Percentiles rank a stretch among this genome's conserved stretches.
These are phyloP conservation scores for Drosophila malerkotliana DNA, from an alignment of 1,140 invertebrate species.

Conservation along the genomic window DNA sequence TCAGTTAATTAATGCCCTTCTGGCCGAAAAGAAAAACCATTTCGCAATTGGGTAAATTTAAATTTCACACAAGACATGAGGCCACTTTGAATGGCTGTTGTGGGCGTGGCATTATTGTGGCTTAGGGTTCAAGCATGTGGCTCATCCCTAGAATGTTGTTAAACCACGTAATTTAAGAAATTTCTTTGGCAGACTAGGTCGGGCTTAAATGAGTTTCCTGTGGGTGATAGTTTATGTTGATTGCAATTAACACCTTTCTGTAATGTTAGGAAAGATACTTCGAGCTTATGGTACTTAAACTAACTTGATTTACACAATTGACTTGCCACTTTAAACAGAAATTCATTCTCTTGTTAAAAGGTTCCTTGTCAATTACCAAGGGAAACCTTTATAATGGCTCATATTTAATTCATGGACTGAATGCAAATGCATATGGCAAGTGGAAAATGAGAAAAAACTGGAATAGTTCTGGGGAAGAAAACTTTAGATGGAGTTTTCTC, in stretches of 20 bases:
- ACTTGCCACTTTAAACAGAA: not conserved
- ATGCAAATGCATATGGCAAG: constrained; percentile 7
- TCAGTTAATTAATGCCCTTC: constrained; percentile 69
- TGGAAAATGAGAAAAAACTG: not conserved
- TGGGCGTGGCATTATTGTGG: constrained; percentile 38
- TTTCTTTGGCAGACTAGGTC: not conserved
- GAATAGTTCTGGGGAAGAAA: not conserved
- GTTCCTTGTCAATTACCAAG: not conserved
- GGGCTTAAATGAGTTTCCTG: not conserved
- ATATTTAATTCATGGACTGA: constrained; percentile 44
- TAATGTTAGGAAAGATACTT: not conserved
- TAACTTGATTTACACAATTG: constrained; percentile 1
- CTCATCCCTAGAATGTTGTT: not conserved
- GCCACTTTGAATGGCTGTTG: constrained; percentile 27
- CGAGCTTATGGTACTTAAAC: not conserved
- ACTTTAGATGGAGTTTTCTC: constrained; percentile 21
- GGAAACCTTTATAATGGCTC: constrained; percentile 36
- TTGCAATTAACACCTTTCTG: constrained; percentile 1
- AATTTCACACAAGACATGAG: constrained; percentile 42
- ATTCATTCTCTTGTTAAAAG: not conserved
- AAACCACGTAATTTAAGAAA: constrained; percentile 3
- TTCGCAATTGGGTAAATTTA: constrained; percentile 43
- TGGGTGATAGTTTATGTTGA: not conserved
- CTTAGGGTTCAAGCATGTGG: not conserved
- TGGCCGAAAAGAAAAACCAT: constrained; percentile 33